Base-by-base conservation (phyloP, 2,797 vertebrate genomes). In the Steatocranus sp. region DNA sequence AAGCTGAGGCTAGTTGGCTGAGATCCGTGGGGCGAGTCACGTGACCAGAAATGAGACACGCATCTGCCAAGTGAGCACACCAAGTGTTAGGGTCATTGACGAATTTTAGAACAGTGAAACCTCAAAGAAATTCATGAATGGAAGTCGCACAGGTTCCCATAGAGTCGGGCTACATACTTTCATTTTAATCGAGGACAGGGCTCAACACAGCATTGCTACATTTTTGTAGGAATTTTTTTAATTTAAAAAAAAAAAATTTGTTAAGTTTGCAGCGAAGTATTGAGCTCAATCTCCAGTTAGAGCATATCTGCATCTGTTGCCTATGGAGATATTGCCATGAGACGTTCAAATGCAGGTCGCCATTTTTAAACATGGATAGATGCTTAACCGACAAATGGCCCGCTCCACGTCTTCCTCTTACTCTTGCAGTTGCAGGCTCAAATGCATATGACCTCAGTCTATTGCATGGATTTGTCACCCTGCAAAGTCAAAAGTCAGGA, bases 1-100 rank as follows among this genome's bases (percentile, higher is more conserved):
- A 97, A 96, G 94, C 93, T 92, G 84, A 92, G 87, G 87, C 89
- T 54, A 86, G 91, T 89, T 93, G 90, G 82, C 91, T 86, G 77
- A 93, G 87, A 87, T 82, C 78, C 50, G 82, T 83, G 30, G 68
- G 85, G 87, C 74, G 80, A 79, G 89, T 75, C 91, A 94, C 36
- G 82, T 95, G 95, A 95, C 91, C 88, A 91, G 82, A 91, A 78
- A 85, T 81, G 78, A 93, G 88, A 76, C 34, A 41, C 38, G 48
- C 79, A 78, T 82, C 93, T 73, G 17, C 68, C 68, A 84, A 94
- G 91, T 86, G 79, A 85, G 86, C 56, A 77, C 27, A 75, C 48
- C 43, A 27, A 75, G 79, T 82, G 81, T 50, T 50, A 15, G 20
- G 76, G 86, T 89, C 89, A 94, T 86, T 91, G 83, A 93, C 61